Base-by-base conservation (phyloP, 2,888 invertebrate genomes). In the Dicycla oo region DNA sequence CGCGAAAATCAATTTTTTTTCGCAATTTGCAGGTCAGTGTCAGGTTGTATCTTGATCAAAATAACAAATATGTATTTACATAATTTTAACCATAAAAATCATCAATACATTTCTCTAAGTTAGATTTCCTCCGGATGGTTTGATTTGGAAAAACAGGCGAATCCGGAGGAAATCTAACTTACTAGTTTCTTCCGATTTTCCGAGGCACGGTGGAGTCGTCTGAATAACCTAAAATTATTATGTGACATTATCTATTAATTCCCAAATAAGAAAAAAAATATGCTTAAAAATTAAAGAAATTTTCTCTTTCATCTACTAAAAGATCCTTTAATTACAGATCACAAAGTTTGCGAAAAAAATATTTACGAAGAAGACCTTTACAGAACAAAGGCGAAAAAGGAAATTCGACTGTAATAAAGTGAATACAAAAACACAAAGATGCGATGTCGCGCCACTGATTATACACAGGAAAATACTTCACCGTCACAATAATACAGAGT, bases 391-490 rank as follows among this genome's bases (percentile, higher is more conserved):
- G 56, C 47, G 51, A 62, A 75, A 75, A 81, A 38, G 73, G 49
- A 79, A 82, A 60, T 82, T 69, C 26, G 34, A 34, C 63, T 54
- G 65, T 74, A 66, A 78, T 69, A 74, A 82, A 74, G 57, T 69
- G 66, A 71, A 71, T 49, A 79, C 43, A 67, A 71, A 65, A 73
- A 67, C 40, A 56, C 73, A 81, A 78, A 78, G 75, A 79, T 65
- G 40, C 64, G 57, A 58, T 61, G 62, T 78, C 58, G 49, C 34
- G 63, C n/a, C 61, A 61, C 80, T 82, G 83, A 82, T 81, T 81
- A n/a, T n/a, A 75, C 67, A 82, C 56, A 57, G 61, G 63, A 75
- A 79, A 75, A 82, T 75, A 63, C 51, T 80, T 68, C 56, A 64
- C 49, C 34, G 65, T 62, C 53, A 69, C 75, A 58, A 69, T 57